A percentile compares a stretch with the other conserved stretches of the same genome.
These are phyloP conservation scores for Seriola quinqueradiata DNA, from an alignment of 2,113 vertebrate species.

Conservation along the genomic window DNA sequence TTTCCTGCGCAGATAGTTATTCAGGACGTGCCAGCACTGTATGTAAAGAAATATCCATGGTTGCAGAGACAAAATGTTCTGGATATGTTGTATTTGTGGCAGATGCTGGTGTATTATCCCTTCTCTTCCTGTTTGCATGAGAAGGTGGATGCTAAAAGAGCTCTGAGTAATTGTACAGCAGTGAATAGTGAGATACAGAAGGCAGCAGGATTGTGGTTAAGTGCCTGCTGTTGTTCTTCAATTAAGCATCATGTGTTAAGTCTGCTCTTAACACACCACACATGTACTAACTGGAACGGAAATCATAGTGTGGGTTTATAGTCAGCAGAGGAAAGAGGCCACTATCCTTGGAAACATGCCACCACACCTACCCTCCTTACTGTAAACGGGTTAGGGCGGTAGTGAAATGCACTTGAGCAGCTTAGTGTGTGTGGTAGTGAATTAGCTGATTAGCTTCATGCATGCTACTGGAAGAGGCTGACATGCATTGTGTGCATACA, in stretches of 20 bases:
- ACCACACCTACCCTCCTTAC: neutral
- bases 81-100: neutral
- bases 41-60: constrained; percentile 19
- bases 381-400: constrained; percentile 16
- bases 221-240: constrained; percentile 19
- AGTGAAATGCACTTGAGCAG: constrained; percentile 51
- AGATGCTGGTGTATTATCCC: neutral
- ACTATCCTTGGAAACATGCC: constrained; percentile 13
- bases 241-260: neutral
- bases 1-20: constrained; percentile 34
- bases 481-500: neutral
- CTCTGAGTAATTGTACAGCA: constrained; percentile 3
- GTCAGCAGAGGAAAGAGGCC: neutral
- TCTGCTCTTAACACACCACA: constrained; percentile 2
- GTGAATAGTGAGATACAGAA: constrained; percentile 4
- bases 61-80: constrained; percentile 11
- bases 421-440: constrained; percentile 43
- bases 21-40: constrained; percentile 30
- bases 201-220: neutral
- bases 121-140: neutral
- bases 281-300: neutral
- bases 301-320: neutral
- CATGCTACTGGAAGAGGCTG: constrained; percentile 1
- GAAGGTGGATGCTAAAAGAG: neutral
- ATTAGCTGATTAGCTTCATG: constrained; percentile 46